Evolutionary conservation across 2,113 vertebrate genomes (phyloP).

Genomic region (Archocentrus centrarchus): DNA sequence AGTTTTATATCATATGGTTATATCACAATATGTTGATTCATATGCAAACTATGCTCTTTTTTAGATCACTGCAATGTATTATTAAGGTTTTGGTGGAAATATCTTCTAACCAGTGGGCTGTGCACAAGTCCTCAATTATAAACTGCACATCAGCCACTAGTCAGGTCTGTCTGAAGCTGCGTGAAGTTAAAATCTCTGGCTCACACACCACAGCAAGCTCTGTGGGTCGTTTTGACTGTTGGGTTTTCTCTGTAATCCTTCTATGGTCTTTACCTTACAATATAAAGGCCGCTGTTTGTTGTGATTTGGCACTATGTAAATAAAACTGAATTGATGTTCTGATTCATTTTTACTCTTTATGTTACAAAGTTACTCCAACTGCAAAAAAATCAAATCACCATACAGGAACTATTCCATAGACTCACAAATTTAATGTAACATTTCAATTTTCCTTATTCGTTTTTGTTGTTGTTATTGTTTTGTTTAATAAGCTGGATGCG

Average conservation of each 20-base stretch:
- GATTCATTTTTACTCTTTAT: not conserved
- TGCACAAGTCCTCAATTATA: not conserved
- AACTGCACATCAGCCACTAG: not conserved
- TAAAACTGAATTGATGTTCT: not conserved
- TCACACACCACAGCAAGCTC: too few species aligned
- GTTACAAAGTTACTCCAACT: not conserved
- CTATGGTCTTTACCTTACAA: too few species aligned
- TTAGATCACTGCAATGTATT: not conserved
- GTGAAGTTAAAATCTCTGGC: not conserved
- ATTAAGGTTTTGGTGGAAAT: too few species aligned
- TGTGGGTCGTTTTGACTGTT: too few species aligned
- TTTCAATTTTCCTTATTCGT: not conserved
- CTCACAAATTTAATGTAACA: not conserved
- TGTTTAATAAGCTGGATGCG: not conserved
- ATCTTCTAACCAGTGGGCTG: not conserved
- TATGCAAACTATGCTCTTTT: not conserved
- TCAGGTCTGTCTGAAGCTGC: conserved; percentile 1
- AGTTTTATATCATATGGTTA: not conserved
- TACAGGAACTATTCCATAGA: not conserved
- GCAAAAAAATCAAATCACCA: not conserved
- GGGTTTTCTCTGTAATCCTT: too few species aligned
- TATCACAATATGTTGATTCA: not conserved
- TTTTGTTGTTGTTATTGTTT: not conserved
- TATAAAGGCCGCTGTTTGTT: too few species aligned
- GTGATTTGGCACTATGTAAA: too few species aligned